Conservation (phyloP, 2,888 invertebrate genomes). For the Pedicia rivosa region DNA sequence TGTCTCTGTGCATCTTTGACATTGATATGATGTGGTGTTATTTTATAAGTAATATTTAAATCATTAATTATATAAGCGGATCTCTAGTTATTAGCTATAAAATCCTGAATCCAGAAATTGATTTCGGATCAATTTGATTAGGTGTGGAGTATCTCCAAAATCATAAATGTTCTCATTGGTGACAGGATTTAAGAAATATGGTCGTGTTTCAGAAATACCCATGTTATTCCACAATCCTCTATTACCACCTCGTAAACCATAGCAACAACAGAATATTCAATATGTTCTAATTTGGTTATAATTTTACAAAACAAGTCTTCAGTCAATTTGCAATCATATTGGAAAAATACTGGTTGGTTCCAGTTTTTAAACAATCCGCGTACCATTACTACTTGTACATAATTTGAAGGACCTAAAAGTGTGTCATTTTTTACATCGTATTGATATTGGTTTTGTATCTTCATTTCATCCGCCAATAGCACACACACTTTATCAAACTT, state of each 20-base stretch:
- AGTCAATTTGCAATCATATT: slow-evolving; percentile 15
- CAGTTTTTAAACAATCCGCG: slow-evolving; percentile 14
- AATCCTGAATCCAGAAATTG: neutral
- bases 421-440: slow-evolving; percentile 14
- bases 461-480: slow-evolving; percentile 16
- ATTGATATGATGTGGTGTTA: neutral
- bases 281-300: slow-evolving; percentile 12
- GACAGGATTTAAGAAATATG: neutral
- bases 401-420: slow-evolving; percentile 12
- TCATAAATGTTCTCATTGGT: neutral
- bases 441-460: slow-evolving; percentile 11
- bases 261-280: slow-evolving; percentile 15
- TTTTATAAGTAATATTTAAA: neutral
- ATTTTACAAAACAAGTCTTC: slow-evolving; percentile 10
- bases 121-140: neutral
- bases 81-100: neutral
- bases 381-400: slow-evolving; percentile 16
- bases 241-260: slow-evolving; percentile 15
- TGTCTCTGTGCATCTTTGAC: neutral
- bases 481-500: slow-evolving; percentile 12
- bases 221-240: neutral
- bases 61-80: neutral
- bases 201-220: too few species aligned
- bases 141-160: neutral
- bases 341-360: slow-evolving; percentile 17